Evolutionary conservation across 2,113 vertebrate species (phyloP), one percentile per base, ranked within the genome.

Genomic region (Lagenorhynchus albirostris): DNA sequence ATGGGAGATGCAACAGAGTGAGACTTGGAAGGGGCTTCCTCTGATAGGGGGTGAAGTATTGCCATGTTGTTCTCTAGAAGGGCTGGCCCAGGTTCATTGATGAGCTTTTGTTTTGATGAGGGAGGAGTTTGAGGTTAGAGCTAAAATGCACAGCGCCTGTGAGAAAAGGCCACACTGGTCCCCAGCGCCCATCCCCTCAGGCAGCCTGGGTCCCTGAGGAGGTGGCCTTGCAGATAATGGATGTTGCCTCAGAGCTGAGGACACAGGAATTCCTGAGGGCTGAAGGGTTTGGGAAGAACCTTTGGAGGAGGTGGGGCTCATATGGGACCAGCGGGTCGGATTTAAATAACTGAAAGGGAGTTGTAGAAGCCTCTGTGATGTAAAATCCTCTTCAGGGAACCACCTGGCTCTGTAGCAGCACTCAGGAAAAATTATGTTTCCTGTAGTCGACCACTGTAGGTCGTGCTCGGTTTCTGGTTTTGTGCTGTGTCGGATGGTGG

Each of bases 391-490:
- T 70, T 25, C 15, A 38, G 33, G 53, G 82, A 62, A n/a, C 20
- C 11, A 0, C 33, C 13, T 18, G 14, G 12, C 31, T 73, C 41
- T 79, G 33, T 5, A 26, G 71, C 38, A 70, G 50, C 41, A 21
- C n/a, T 36, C 20, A n/a, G 73, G 50, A n/a, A 2, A 50, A 31
- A 6, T 1, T 15, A 53, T 8, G n/a, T 79, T 86, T 68, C 70
- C 67, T 31, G 5, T 0, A 2, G 26, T 41, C 6, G 8, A 31
- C 1, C 0, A 53, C 15, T 53, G 0, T 17, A 53, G 14, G 79
- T 68, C 8, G 26, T 5, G 36, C 21, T 47, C 7, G 12, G 5
- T 6, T n/a, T 18, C 62, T 77, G 87, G 58, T 63, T 79, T 65
- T 89, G 68, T 53, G 86, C 20, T 21, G 12, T 12, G 58, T 50